Evolutionary conservation across 2,797 vertebrate genomes (phyloP), one percentile per base, ranked within the genome.

Genomic region (Diglossa cyanea): DNA sequence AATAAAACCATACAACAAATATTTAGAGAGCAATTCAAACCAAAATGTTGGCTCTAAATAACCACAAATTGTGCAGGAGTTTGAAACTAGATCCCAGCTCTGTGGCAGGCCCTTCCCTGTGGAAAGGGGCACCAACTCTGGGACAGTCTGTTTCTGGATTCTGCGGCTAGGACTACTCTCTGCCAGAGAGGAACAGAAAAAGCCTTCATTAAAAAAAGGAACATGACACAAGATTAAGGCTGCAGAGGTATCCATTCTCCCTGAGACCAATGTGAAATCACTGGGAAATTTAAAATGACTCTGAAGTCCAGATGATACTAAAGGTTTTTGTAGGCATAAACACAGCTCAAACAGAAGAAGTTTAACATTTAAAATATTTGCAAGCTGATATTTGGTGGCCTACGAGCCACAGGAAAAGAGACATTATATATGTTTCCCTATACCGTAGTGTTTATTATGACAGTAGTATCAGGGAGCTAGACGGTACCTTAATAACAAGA

Each of bases 1-100:
- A 92, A 95, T 76, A 92, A 95, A 95, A 92, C 47, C 83, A 87
- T 93, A 71, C 53, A 92, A 90, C 74, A 90, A 95, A 94, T 93
- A 95, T 85, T 94, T 92, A 88, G 74, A 88, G 71, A 82, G 19
- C 26, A 73, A 63, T 17, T 54, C 75, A 81, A 90, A 84, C 39
- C 62, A 91, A 95, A 90, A 88, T 68, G 33, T 60, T 93, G 62
- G 55, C 67, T 94, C 74, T 73, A 83, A 95, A 84, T 88, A 88
- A 84, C 73, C 90, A 66, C 76, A 88, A 92, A 61, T 53, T 79
- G 77, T 88, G 66, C 51, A 84, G 79, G 72, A 94, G 73, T 85
- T 73, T 93, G 90, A 93, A 95, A 97, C 86, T 65, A 66, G 73
- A 92, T 90, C 86, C 48, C 51, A 81, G 66, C 42, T 48, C 86